A percentile compares a stretch with the other conserved stretches of the same genome.
Evolutionary conservation across 2,888 invertebrate genomes (phyloP).

Genomic region (Sphinx pinastri): DNA sequence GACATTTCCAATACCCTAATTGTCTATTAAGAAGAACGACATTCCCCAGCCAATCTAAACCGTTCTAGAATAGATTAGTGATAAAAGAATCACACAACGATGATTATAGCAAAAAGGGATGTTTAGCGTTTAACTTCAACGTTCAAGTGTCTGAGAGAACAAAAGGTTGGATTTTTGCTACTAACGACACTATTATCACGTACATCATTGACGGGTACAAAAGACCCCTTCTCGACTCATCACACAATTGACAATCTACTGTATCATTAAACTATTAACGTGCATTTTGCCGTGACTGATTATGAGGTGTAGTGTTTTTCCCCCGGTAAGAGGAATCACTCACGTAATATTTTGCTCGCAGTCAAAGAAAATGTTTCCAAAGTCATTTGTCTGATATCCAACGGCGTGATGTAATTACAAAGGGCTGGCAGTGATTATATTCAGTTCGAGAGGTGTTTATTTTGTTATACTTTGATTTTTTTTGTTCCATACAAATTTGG

Average conservation of each 20-base stretch:
- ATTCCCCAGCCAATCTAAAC: not conserved
- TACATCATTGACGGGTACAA: constrained; percentile 22
- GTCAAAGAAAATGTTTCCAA: constrained; percentile 23
- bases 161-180: constrained; percentile 35
- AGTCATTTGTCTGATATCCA: constrained; percentile 27
- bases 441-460: constrained; percentile 16
- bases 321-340: constrained; percentile 5
- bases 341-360: constrained; percentile 27
- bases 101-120: constrained; percentile 34
- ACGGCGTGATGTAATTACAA: constrained; percentile 26
- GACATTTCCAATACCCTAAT: not conserved
- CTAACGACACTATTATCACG: constrained; percentile 41
- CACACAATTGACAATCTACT: not conserved
- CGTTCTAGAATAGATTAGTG: not conserved
- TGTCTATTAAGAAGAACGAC: not conserved
- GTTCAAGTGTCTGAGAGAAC: constrained; percentile 35
- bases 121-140: constrained; percentile 32
- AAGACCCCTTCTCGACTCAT: constrained; percentile 18
- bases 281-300: not conserved
- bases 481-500: too few relatives aligned
- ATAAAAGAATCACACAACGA: constrained; percentile 14
- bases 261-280: not conserved
- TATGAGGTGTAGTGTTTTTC: not conserved
- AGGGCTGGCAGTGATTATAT: constrained; percentile 22
- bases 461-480: constrained; percentile 11